A percentile compares a stretch with the other conserved stretches of the same genome.
phyloP scores from a whole-genome alignment of 2,113 vertebrate species.

The Gnathonemus echidnorhynchus region DNA sequence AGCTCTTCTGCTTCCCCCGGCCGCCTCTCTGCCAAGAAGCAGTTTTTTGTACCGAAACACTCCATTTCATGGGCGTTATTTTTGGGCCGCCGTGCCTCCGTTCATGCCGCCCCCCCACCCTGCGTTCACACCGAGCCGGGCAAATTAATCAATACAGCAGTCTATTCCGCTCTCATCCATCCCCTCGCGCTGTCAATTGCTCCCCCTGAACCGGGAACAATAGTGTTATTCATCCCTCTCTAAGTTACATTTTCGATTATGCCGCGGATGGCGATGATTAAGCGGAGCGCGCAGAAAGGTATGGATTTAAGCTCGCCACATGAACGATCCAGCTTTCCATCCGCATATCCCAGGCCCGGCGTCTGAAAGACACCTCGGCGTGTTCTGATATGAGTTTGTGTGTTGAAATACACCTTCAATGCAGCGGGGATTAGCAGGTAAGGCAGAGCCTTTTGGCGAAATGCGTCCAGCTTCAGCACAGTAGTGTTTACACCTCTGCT shows the following conservation, averaged over 20 bases:
- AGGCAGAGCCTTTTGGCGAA: background rate
- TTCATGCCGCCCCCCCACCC: background rate
- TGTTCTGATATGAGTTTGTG: background rate
- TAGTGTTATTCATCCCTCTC: conserved; percentile 4
- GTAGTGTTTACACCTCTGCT: background rate
- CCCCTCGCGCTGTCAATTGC: background rate
- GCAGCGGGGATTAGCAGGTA: background rate
- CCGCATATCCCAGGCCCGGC: background rate
- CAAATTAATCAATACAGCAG: conserved; percentile 5
- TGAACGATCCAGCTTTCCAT: background rate
- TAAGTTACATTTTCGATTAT: conserved; percentile 7
- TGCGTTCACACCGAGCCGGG: background rate
- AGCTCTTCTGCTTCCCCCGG: background rate
- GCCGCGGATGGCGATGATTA: background rate
- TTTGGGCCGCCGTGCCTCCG: background rate
- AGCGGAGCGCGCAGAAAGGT: background rate
- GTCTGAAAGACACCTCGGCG: background rate
- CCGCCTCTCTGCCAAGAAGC: background rate
- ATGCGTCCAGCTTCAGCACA: background rate
- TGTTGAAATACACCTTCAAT: background rate
- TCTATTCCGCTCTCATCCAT: background rate
- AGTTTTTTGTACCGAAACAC: background rate
- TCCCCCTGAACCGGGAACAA: background rate
- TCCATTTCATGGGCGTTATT: background rate
- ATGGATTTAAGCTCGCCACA: background rate